A percentile compares a stretch with the other conserved stretches of the same genome.
Conservation (phyloP, 2,888 invertebrate genomes). For the Cantharis nigra region DNA sequence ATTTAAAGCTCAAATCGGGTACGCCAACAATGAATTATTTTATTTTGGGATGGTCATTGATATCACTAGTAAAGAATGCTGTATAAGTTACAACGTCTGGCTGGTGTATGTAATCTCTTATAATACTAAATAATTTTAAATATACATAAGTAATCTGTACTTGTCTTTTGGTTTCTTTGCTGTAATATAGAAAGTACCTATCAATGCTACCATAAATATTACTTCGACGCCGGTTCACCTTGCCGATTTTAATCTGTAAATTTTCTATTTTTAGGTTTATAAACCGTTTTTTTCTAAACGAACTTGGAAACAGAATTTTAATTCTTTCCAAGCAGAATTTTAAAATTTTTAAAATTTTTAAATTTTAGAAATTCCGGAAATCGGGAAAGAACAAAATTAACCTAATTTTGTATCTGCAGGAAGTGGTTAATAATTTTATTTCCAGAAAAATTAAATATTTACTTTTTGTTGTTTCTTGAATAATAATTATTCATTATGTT, state of each 20-base stretch:
- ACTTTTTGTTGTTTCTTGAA: background rate
- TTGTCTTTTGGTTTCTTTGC: background rate
- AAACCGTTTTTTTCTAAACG: background rate
- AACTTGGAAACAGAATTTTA: background rate
- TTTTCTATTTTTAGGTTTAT: background rate
- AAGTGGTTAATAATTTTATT: background rate
- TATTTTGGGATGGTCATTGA: constrained; percentile 16
- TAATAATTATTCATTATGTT: background rate
- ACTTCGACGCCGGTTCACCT: background rate
- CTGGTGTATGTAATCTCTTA: background rate
- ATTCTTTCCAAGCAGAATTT: too few species aligned
- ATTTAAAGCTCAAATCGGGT: constrained; percentile 16
- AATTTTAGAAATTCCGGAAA: too few species aligned
- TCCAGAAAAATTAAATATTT: background rate
- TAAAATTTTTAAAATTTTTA: too few species aligned
- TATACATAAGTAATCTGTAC: background rate
- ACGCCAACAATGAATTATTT: constrained; percentile 26
- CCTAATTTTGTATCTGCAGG: background rate
- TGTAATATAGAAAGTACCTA: background rate
- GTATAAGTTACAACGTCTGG: background rate
- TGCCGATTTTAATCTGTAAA: background rate
- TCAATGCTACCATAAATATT: background rate
- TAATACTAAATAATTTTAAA: background rate
- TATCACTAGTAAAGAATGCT: constrained; percentile 7
- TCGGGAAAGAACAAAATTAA: too few species aligned